Base-by-base conservation (phyloP, 2,888 invertebrate genomes). In the Acrobasis suavella region DNA sequence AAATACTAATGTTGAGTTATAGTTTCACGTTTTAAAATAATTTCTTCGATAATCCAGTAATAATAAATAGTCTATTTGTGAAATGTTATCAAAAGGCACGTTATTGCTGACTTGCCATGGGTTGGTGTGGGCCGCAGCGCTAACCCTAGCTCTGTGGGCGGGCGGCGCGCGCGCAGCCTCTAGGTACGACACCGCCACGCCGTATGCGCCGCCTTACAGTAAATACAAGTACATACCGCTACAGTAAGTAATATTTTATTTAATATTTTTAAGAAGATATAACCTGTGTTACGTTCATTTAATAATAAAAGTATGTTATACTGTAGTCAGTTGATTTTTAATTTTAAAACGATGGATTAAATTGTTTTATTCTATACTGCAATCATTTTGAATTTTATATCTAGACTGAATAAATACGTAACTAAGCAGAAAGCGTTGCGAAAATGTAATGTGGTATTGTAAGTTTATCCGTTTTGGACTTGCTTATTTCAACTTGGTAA, bases 101-200 rank as follows among this genome's bases (percentile, higher is more conserved):
- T 64, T 89, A 46, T 61, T 83, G 62, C 69, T 87, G 71, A 79
- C 87, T 61, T 83, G 82, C 60, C 89, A 90, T 59, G 85, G 82
- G 65, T 38, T 86, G 64, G 80, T 89, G 71, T 82, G 86, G 82
- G 73, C 72, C 71, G 82, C 71, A 17, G 83, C 80, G 32, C 32
- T 32, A 42, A 83, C 80, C 60, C 73, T 88, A 49, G 85, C 85
- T 72, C 71, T 89, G 49, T 86, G 89, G 89, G 87, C 87, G 78
- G 81, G 81, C 72, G 82, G 83, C 70, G 85, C 80, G 32, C 73
- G 76, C 68, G 89, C 87, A 6, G 81, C 81, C 2, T 70, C 76
- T 60, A 81, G 82, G 49, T 91, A 89, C 77, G 88, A 89, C 72
- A 84, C 87, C 8, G 92, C 91, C 64, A 92, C 92, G 66, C 91